Evolutionary conservation across 2,797 vertebrate genomes (phyloP).

Genomic region (Pseudocheirus occidentalis): DNA sequence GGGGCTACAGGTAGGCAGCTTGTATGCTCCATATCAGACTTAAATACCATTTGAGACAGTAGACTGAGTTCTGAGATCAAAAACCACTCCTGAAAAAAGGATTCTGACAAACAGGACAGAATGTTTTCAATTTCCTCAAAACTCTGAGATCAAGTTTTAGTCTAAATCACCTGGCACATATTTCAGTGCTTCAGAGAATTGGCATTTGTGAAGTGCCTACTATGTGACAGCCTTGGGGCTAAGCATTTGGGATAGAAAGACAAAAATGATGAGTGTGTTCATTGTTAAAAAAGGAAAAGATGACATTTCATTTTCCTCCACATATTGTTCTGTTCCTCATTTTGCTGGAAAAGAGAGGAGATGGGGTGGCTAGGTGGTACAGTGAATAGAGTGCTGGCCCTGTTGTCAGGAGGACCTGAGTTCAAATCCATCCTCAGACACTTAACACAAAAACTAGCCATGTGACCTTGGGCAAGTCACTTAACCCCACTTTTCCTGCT

Average conservation of each 20-base stretch:
- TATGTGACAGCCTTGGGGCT: not conserved
- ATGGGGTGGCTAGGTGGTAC: no score
- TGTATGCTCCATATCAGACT: not conserved
- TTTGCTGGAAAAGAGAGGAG: conserved; percentile 14
- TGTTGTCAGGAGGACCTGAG: no score
- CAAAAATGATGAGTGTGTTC: conserved; percentile 22
- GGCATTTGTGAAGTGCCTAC: not conserved
- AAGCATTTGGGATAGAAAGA: not conserved
- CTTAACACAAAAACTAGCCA: no score
- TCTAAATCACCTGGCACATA: not conserved
- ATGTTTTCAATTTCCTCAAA: not conserved
- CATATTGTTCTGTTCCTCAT: conserved; percentile 15
- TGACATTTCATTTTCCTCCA: conserved; percentile 22
- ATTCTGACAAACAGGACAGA: not conserved
- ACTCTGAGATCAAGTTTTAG: not conserved
- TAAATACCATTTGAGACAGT: not conserved
- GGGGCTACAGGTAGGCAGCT: not conserved
- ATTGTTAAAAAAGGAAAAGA: conserved; percentile 56
- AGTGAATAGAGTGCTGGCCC: no score
- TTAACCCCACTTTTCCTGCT: no score
- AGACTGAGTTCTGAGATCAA: not conserved
- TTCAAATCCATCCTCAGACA: no score
- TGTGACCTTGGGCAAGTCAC: no score
- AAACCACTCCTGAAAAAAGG: not conserved
- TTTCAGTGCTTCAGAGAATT: not conserved